Base-by-base conservation (phyloP, 2,888 invertebrate genomes). In the Drosophila ezoana region DNA sequence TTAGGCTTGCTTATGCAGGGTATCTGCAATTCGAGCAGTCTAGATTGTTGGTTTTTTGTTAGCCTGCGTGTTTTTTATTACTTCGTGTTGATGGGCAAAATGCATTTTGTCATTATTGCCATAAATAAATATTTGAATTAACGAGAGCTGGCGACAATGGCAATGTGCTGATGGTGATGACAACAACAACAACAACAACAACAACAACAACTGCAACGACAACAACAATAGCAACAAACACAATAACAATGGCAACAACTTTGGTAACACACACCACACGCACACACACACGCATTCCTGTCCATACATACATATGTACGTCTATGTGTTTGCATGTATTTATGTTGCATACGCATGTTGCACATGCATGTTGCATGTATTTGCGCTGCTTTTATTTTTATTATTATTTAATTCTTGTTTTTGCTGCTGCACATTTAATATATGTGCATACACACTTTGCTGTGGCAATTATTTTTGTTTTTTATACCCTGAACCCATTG, bases 81-180 rank as follows among this genome's bases (percentile, higher is more conserved):
- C 53, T 32, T 58, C 63, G 73, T 86, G 86, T 69, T 86, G 81
- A 81, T 79, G 83, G 86, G 67, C 64, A 76, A 81, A 81, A 63
- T 86, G 69, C 80, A 83, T 84, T 83, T 87, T 83, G 87, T 83
- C 87, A 84, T 83, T 83, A 84, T 76, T 81, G 66, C 60, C 87
- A 70, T 78, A 70, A 74, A 81, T 84, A 83, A 84, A 87, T 87
- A 84, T 83, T 87, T 83, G 83, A 87, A 82, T 86, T 82, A 82
- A 86, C 82, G 77, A 86, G 83, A 67, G 57, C 73, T 74, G 81
- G 86, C 83, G 81, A 81, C 81, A 81, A 86, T 81, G 73, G 65
- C 80, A 69, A 61, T 77, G 67, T 57, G 71, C 71, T 78, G 79
- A 65, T 58, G 76, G 49, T 63, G 84, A 52, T 81, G 76, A 73